These are phyloP conservation scores for Heteractis magnifica DNA, from an alignment of 92 coral and sea anemone species.

Conservation along the genomic window DNA sequence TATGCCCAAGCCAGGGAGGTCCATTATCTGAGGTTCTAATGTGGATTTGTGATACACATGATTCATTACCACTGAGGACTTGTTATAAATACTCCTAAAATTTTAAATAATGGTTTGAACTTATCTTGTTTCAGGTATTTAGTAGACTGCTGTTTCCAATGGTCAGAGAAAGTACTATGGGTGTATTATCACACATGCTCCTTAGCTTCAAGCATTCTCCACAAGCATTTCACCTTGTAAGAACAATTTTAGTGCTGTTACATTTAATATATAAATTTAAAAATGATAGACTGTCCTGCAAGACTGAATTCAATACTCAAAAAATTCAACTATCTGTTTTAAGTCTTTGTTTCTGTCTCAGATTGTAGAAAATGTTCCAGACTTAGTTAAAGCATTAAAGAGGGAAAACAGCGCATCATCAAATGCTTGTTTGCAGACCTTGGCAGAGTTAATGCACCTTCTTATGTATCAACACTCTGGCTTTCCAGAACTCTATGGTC, in stretches of 20 bases:
- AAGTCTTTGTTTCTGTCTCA: slow-evolving; percentile 1
- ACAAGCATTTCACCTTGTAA: slow-evolving; percentile 87
- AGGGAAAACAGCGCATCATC: slow-evolving; percentile 79
- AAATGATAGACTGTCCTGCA: too few species aligned
- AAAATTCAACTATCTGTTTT: background rate
- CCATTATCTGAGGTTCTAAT: too few species aligned
- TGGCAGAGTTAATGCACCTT: slow-evolving; percentile 89
- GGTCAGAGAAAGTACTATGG: slow-evolving; percentile 90
- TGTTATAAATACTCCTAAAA: background rate
- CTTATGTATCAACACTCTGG: slow-evolving; percentile 91
- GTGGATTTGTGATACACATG: too few species aligned
- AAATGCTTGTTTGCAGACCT: slow-evolving; percentile 61
- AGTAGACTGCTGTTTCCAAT: slow-evolving; percentile 85
- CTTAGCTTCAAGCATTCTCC: slow-evolving; percentile 89
- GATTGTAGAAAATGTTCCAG: slow-evolving; percentile 92
- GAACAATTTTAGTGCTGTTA: background rate
- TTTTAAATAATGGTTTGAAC: background rate
- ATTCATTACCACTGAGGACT: background rate
- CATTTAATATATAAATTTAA: too few species aligned
- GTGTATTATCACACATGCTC: slow-evolving; percentile 88
- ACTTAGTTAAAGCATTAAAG: slow-evolving; percentile 72
- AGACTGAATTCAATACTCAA: too few species aligned
- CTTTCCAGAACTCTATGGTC: slow-evolving; percentile 84
- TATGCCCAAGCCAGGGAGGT: too few species aligned
- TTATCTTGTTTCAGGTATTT: slow-evolving; percentile 64